A percentile compares a stretch with the other conserved stretches of the same genome.
Evolutionary conservation across 2,888 invertebrate species (phyloP).

Genomic region (Sicus ferrugineus): DNA sequence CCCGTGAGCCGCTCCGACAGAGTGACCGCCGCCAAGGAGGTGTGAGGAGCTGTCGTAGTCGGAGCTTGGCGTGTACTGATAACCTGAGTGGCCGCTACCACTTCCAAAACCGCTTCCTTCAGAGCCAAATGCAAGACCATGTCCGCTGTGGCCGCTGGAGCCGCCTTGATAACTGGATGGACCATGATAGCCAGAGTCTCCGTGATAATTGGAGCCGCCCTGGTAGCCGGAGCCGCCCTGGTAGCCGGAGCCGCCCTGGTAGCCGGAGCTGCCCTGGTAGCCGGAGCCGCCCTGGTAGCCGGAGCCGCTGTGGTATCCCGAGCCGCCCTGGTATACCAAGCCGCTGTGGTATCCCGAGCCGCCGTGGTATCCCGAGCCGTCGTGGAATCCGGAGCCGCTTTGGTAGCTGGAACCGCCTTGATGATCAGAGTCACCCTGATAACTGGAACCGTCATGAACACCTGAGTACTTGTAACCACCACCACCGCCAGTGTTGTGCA

Average conservation of each 20-base stretch:
- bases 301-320: no score
- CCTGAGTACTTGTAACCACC: slow-evolving; percentile 1
- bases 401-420: no score
- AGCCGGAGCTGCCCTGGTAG: no score
- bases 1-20: slow-evolving; percentile 16
- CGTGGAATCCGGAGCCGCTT: background rate
- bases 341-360: slow-evolving; percentile 29
- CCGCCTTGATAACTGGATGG: slow-evolving; percentile 12
- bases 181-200: slow-evolving; percentile 5
- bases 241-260: slow-evolving; percentile 17
- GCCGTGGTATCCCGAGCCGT: background rate
- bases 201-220: slow-evolving; percentile 26
- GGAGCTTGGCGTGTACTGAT: background rate
- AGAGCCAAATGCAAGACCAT: background rate
- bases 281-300: no score
- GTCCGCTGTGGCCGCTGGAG: background rate
- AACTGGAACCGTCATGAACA: background rate
- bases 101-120: background rate
- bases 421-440: slow-evolving; percentile 18
- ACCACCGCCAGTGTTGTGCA: slow-evolving; percentile 5
- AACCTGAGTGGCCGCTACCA: slow-evolving; percentile 9
- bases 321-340: background rate
- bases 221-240: slow-evolving; percentile 6
- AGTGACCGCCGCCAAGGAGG: slow-evolving; percentile 32
- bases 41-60: slow-evolving; percentile 11